Percentiles rank a stretch among this genome's conserved stretches.
These are phyloP conservation scores for Euspilapteryx auroguttella DNA, from an alignment of 2,888 invertebrate genomes.

Conservation along the genomic window DNA sequence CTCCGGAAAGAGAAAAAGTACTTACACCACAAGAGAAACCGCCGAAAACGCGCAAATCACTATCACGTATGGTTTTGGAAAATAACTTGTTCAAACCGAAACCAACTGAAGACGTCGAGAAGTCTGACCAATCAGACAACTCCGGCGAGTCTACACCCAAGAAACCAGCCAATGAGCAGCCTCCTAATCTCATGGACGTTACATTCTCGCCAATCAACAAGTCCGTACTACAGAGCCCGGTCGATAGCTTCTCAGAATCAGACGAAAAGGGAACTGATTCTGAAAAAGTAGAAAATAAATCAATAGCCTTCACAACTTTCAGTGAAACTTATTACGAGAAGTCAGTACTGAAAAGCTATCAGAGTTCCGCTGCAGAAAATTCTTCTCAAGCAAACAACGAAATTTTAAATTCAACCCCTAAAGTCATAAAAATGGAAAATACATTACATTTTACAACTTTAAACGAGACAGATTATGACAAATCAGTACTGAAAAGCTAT, in stretches of 20 bases:
- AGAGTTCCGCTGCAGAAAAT: conserved; percentile 20
- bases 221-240: conserved; percentile 33
- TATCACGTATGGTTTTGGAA: conserved; percentile 43
- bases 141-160: conserved; percentile 38
- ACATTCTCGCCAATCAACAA: conserved; percentile 47
- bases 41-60: conserved; percentile 27
- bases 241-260: conserved; percentile 19
- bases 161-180: conserved; percentile 23
- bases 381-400: no score
- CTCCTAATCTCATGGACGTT: conserved; percentile 29
- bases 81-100: conserved; percentile 44
- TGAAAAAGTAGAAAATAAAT: conserved; percentile 7
- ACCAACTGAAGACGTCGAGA: conserved; percentile 18
- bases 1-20: conserved; percentile 32
- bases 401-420: no score
- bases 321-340: conserved; percentile 25
- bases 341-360: conserved; percentile 28
- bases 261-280: conserved; percentile 16
- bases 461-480: conserved; percentile 23
- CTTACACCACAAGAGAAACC: conserved; percentile 31
- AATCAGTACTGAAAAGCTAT: conserved; percentile 30
- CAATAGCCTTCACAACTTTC: conserved; percentile 20
- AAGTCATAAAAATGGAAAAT: conserved; percentile 1
- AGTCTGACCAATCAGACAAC: conserved; percentile 11
- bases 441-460: conserved; percentile 20